A percentile compares a stretch with the other conserved stretches of the same genome.
These are phyloP conservation scores for Hemithea aestivaria DNA, from an alignment of 2,888 invertebrate species.

Conservation along the genomic window DNA sequence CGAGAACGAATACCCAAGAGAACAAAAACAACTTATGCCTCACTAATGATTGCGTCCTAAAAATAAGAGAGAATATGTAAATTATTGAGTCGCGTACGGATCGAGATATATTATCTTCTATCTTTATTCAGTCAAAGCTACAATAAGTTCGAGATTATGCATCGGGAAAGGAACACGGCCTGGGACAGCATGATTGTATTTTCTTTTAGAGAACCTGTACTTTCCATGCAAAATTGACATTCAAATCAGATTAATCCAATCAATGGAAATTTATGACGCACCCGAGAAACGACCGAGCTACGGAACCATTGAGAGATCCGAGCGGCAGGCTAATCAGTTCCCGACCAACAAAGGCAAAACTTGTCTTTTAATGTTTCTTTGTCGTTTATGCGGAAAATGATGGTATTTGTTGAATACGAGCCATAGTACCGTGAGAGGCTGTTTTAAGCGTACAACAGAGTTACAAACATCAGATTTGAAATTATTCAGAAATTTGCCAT, in stretches of 20 bases:
- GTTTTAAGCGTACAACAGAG: constrained; percentile 9
- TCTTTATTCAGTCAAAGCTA: constrained; percentile 40
- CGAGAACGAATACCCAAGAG: constrained; percentile 2
- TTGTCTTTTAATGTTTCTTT: constrained; percentile 38
- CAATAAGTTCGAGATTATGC: constrained; percentile 58
- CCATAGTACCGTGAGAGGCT: too few relatives aligned
- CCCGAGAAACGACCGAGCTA: constrained; percentile 57
- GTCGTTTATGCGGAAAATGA: constrained; percentile 19
- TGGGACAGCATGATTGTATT: constrained; percentile 61
- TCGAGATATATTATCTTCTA: constrained; percentile 42
- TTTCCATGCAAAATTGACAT: constrained; percentile 75
- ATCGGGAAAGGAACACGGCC: constrained; percentile 53
- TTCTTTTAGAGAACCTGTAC: constrained; percentile 67
- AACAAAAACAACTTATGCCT: constrained; percentile 7
- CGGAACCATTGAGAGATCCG: constrained; percentile 66
- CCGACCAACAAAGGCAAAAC: constrained; percentile 44
- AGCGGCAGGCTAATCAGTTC: constrained; percentile 63
- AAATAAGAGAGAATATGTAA: constrained; percentile 32
- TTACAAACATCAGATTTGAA: constrained; percentile 27
- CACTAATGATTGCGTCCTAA: constrained; percentile 53
- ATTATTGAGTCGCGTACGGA: constrained; percentile 39
- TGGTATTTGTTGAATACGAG: constrained; percentile 14
- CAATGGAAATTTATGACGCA: constrained; percentile 79
- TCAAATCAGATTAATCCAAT: constrained; percentile 80
- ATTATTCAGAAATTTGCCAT: constrained; percentile 74